Evolutionary conservation across 2,797 vertebrate species (phyloP), one percentile per base, ranked within the genome.

Genomic region (Xyrichtys novacula): DNA sequence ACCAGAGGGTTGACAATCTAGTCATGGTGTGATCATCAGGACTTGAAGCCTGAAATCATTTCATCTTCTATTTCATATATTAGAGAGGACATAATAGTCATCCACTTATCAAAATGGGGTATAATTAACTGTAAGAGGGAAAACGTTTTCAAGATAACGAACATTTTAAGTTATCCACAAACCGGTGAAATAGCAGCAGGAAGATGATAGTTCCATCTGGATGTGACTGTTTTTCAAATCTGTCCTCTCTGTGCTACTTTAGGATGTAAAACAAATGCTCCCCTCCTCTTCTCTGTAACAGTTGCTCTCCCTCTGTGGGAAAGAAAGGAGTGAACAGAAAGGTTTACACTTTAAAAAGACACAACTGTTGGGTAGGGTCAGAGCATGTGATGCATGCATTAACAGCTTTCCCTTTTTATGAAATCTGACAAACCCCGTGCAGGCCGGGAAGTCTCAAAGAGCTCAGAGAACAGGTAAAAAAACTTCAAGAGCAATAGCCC

Each of bases 61-160:
- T 88, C 77, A 90, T 91, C 80, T 89, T 88, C 77, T 73, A 84
- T 85, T 83, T 75, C 85, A 74, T 85, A 83, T 84, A 90, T 85
- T 84, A 89, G 67, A 88, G 85, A 73, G 84, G 80, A 89, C 80
- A 85, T 81, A 89, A 91, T 89, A 91, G 88, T 87, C 86, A 86
- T 77, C 86, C 81, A 78, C 85, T 90, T 91, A 89, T 92, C 90
- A 90, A 92, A 93, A 90, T 81, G 76, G 73, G 63, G 60, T 85
- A 76, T 86, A 91, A 92, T 92, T 91, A 92, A 93, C 84, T 89
- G 71, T 85, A 87, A 89, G 85, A 89, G 78, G 77, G 81, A 87
- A 42, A 84, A 76, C 71, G 74, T 88, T 85, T 88, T 88, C 63
- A 83, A 90, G 87, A 91, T 91, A 88, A 93, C 77, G 77, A 88